phyloP scores from a whole-genome alignment of 2,888 invertebrate genomes.

The Allacma fusca region DNA sequence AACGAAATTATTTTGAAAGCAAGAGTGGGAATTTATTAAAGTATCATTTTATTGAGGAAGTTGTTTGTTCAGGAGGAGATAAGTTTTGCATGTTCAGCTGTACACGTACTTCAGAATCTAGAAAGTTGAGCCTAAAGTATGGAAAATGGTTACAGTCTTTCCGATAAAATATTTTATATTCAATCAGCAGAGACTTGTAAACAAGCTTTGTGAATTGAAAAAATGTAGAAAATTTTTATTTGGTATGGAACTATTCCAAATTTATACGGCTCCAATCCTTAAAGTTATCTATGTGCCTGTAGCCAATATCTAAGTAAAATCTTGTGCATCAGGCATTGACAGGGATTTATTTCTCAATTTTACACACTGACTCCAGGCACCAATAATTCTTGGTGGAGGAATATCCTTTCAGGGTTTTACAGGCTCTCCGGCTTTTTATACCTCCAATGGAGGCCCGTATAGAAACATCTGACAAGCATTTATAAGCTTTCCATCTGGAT shows the following conservation, averaged over 20 bases:
- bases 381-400: no score
- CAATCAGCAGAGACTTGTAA: not conserved
- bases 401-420: no score
- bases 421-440: no score
- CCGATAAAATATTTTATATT: not conserved
- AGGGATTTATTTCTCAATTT: conserved; percentile 50
- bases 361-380: conserved; percentile 48
- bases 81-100: conserved; percentile 58
- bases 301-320: no score
- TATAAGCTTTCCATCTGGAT: conserved; percentile 59
- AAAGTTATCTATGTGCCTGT: no score
- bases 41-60: conserved; percentile 40
- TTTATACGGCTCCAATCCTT: no score
- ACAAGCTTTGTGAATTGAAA: no score
- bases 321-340: not conserved
- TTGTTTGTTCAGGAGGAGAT: conserved; percentile 46
- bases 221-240: no score
- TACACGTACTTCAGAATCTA: conserved; percentile 41
- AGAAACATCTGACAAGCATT: conserved; percentile 43
- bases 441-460: no score
- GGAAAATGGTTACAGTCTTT: no score
- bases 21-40: not conserved
- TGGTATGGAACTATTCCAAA: no score
- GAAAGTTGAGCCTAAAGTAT: not conserved
- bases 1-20: no score